phyloP scores from a whole-genome alignment of 2,888 invertebrate species.

The Hyles lineata region DNA sequence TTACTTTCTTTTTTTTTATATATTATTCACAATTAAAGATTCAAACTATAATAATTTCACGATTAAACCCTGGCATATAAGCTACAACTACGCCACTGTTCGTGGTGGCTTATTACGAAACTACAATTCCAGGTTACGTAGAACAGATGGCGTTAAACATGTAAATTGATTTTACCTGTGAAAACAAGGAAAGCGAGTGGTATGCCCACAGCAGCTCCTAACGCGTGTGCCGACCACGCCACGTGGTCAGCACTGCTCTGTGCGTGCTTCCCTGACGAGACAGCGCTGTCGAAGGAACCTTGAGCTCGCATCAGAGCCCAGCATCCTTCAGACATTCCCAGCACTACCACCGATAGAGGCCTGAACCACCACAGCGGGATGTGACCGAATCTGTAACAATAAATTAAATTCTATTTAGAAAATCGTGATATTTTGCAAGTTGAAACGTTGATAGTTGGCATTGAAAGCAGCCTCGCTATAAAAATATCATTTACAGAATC shows the following conservation, averaged over 20 bases:
- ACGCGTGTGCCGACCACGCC: conserved; percentile 89
- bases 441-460: too few relatives aligned
- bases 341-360: conserved; percentile 85
- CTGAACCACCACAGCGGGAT: conserved; percentile 83
- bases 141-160: conserved; percentile 13
- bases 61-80: too few relatives aligned
- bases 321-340: conserved; percentile 69
- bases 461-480: too few relatives aligned
- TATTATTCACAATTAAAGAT: too few relatives aligned
- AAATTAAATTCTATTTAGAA: neutral
- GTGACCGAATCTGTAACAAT: conserved; percentile 64
- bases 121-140: neutral
- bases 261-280: conserved; percentile 39
- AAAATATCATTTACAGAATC: too few relatives aligned
- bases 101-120: too few relatives aligned
- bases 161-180: conserved; percentile 58
- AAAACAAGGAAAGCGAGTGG: conserved; percentile 86
- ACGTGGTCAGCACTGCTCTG: conserved; percentile 63
- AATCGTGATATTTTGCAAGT: too few relatives aligned
- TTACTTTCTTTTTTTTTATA: too few relatives aligned
- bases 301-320: conserved; percentile 28
- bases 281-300: neutral
- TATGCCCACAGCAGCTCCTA: conserved; percentile 88
- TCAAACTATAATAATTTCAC: too few relatives aligned
- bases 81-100: neutral